Conservation (phyloP, 2,888 invertebrate species). For the Lathronympha strigana region DNA sequence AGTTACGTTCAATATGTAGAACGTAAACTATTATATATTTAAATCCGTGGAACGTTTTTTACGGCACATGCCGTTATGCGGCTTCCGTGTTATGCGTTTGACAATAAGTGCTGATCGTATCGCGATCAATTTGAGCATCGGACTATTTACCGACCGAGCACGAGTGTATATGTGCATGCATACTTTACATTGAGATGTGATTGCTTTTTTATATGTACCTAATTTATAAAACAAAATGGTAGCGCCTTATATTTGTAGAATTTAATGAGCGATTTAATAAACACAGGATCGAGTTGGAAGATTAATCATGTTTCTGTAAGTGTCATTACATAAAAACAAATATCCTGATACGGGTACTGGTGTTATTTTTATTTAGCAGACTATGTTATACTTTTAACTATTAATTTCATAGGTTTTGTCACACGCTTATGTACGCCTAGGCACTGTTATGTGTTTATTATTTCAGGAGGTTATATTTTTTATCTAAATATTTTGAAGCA, state of each 20-base stretch:
- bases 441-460: too few relatives aligned
- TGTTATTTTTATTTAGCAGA: too few relatives aligned
- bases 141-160: background rate
- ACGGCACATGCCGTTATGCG: background rate
- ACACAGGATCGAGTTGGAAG: too few relatives aligned
- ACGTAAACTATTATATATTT: conserved; percentile 8
- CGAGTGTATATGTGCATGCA: background rate
- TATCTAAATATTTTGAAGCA: too few relatives aligned
- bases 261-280: too few relatives aligned
- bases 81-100: conserved; percentile 5
- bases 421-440: too few relatives aligned
- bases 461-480: too few relatives aligned
- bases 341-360: too few relatives aligned
- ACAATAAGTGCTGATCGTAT: conserved; percentile 30
- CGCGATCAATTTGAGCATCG: conserved; percentile 5
- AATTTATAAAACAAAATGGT: background rate
- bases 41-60: conserved; percentile 4
- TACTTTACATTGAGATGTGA: background rate
- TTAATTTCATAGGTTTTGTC: too few relatives aligned
- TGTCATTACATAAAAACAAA: too few relatives aligned
- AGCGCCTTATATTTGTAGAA: background rate
- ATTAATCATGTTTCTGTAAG: too few relatives aligned
- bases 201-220: background rate
- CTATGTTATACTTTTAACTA: too few relatives aligned
- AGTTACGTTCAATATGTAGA: conserved; percentile 2